Percentiles rank a stretch among this genome's conserved stretches.
Conservation (phyloP, 1,140 invertebrate genomes). For the Temnothorax nylanderi region DNA sequence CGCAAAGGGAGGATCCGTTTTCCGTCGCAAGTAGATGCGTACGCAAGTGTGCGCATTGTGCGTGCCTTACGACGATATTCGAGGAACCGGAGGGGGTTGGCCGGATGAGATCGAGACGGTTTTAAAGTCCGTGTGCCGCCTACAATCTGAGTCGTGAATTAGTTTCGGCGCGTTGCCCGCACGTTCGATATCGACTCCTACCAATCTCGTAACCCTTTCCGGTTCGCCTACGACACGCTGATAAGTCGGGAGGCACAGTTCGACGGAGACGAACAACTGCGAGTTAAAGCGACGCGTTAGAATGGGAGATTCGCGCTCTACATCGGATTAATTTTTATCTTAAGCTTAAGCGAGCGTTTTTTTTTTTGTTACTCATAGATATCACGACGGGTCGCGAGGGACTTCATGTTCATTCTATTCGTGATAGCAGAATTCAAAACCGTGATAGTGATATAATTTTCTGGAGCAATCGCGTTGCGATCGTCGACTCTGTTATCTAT, state of each 20-base stretch:
- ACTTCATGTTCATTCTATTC: background rate
- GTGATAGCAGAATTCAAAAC: background rate
- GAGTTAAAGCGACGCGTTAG: background rate
- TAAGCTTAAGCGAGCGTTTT: background rate
- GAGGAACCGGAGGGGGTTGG: slow-evolving; percentile 68
- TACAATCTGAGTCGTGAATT: slow-evolving; percentile 30
- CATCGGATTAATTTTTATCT: background rate
- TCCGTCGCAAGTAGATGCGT: slow-evolving; percentile 2
- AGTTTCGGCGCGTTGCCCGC: slow-evolving; percentile 34
- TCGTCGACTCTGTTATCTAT: slow-evolving; percentile 59
- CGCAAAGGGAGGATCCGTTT: background rate
- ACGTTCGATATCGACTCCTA: slow-evolving; percentile 28
- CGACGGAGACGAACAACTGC: background rate
- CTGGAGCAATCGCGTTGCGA: slow-evolving; percentile 55
- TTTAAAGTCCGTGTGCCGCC: slow-evolving; percentile 66
- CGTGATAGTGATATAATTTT: background rate
- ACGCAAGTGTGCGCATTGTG: slow-evolving; percentile 27
- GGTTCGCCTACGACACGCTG: slow-evolving; percentile 58
- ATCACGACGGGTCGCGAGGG: background rate
- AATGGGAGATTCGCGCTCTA: background rate
- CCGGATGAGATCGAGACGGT: slow-evolving; percentile 77
- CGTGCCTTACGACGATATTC: slow-evolving; percentile 63
- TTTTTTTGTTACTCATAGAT: background rate
- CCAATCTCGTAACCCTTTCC: slow-evolving; percentile 43
- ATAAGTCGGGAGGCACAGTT: slow-evolving; percentile 17